Conservation (phyloP, 2,797 vertebrate genomes). For the Petrocephalus schoutedeni region DNA sequence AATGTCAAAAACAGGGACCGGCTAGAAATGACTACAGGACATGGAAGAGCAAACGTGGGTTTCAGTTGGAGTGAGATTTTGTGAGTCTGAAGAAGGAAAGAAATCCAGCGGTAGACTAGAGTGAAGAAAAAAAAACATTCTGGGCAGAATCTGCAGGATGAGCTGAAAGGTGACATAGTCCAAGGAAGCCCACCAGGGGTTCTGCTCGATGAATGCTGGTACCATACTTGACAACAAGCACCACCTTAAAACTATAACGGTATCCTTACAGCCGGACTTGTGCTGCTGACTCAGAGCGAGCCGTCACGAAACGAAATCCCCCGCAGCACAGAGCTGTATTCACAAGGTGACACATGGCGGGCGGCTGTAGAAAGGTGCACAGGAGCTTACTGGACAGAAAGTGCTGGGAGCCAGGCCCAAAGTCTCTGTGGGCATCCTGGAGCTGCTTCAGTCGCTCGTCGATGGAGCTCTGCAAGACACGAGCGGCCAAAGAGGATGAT, state of each 20-base stretch:
- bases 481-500: neutral
- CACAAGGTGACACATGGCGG: neutral
- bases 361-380: conserved; percentile 51
- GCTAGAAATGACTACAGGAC: neutral
- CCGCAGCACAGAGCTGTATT: neutral
- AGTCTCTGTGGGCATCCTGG: conserved; percentile 72
- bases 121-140: neutral
- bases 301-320: neutral
- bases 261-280: neutral
- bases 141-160: neutral
- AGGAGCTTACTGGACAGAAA: conserved; percentile 67
- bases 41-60: neutral
- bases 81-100: neutral
- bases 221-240: neutral
- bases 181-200: neutral
- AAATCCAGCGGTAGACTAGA: neutral
- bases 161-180: neutral
- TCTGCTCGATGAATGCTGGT: neutral
- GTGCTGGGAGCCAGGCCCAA: conserved; percentile 73
- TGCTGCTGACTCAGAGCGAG: neutral
- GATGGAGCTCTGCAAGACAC: conserved; percentile 55
- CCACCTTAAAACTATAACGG: neutral
- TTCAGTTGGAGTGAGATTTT: neutral
- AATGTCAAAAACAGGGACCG: neutral
- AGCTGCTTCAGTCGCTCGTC: conserved; percentile 71